phyloP scores from a whole-genome alignment of 2,888 invertebrate genomes.

The Leucophenga maculata region DNA sequence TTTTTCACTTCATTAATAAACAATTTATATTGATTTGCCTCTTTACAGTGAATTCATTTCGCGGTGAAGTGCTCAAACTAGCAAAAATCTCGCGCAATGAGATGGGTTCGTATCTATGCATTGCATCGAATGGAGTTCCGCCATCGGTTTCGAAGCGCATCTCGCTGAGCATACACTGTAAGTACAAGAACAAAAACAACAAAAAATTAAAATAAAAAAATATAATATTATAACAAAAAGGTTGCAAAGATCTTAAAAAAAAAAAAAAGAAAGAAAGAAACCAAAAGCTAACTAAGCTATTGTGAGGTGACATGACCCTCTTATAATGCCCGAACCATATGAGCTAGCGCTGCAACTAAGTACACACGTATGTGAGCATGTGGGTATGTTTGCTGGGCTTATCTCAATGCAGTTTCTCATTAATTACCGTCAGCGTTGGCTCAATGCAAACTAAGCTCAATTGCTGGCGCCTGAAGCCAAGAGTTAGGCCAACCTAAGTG shows the following conservation, averaged over 20 bases:
- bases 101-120: conserved; percentile 93
- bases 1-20: not conserved
- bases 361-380: not conserved
- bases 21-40: conserved; percentile 23
- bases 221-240: no score
- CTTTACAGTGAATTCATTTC: conserved; percentile 78
- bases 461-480: not conserved
- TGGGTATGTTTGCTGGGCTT: conserved; percentile 2
- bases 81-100: conserved; percentile 88
- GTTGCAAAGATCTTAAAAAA: not conserved
- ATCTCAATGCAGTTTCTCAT: conserved; percentile 41
- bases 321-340: not conserved
- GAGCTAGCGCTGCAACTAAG: not conserved
- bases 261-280: not conserved
- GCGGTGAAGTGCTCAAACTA: conserved; percentile 84
- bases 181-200: conserved; percentile 73
- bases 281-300: not conserved
- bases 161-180: conserved; percentile 90
- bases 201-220: no score
- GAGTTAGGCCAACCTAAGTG: not conserved
- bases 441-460: not conserved
- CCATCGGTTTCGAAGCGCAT: conserved; percentile 92
- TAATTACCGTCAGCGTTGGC: conserved; percentile 46
- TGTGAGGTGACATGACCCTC: not conserved
- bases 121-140: conserved; percentile 90